phyloP scores from a whole-genome alignment of 1,140 invertebrate species.

The Metaphire vulgaris region DNA sequence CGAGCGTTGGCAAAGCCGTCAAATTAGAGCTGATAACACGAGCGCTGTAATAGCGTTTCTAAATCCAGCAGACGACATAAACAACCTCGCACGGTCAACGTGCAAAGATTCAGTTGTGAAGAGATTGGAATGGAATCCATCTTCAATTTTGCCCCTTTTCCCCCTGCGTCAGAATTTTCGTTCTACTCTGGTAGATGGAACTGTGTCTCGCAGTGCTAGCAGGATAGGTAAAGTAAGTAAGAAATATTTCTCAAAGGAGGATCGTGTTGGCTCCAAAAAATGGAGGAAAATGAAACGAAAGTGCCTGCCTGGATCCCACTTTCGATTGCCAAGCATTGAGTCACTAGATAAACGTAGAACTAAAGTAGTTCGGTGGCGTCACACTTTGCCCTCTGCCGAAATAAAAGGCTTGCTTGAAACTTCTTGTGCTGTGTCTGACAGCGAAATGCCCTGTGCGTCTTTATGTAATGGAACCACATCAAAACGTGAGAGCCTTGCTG shows the following conservation, averaged over 20 bases:
- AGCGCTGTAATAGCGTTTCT: conserved; percentile 87
- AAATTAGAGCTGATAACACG: conserved; percentile 87
- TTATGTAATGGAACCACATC: no score
- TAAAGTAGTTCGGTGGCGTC: not conserved
- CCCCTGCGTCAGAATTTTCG: not conserved
- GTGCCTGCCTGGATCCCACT: not conserved
- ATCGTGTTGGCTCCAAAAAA: not conserved
- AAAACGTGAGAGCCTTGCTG: no score
- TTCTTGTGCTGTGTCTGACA: no score
- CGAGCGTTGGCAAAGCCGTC: conserved; percentile 61
- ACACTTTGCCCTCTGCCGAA: not conserved
- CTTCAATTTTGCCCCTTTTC: not conserved
- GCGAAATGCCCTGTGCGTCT: no score
- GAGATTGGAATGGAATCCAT: not conserved
- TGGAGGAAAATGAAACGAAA: not conserved
- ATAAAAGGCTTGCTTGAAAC: no score
- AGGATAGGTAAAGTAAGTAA: no score
- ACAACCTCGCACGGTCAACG: not conserved
- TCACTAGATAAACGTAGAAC: not conserved
- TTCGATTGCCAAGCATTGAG: not conserved
- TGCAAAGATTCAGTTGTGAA: not conserved
- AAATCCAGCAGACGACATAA: conserved; percentile 65
- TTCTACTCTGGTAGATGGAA: not conserved
- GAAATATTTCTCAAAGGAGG: not conserved
- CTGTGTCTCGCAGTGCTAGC: no score